Evolutionary conservation across 2,888 invertebrate species (phyloP).

Genomic region (Choristoneura rosaceana): DNA sequence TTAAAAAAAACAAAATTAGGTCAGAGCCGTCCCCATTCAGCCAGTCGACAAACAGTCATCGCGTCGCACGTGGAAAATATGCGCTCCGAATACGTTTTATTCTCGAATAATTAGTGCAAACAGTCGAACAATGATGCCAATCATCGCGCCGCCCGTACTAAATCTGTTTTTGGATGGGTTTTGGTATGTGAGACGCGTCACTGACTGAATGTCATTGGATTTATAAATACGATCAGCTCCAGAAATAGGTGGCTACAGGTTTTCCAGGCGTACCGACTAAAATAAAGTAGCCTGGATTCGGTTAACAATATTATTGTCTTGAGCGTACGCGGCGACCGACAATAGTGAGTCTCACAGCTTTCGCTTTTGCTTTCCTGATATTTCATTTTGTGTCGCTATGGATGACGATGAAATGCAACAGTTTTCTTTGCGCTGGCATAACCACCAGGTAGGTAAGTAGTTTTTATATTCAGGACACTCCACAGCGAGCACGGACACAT

Average conservation of each 20-base stretch:
- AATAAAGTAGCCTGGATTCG: conserved; percentile 85
- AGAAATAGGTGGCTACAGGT: conserved; percentile 86
- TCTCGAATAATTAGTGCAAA: conserved; percentile 66
- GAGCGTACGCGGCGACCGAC: conserved; percentile 63
- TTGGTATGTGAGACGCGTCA: conserved; percentile 84
- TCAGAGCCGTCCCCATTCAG: conserved; percentile 59
- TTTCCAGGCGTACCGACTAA: conserved; percentile 86
- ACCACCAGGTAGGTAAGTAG: conserved; percentile 89
- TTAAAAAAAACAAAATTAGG: conserved; percentile 57
- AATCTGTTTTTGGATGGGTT: conserved; percentile 85
- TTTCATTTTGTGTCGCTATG: conserved; percentile 66
- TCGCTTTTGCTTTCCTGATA: conserved; percentile 64
- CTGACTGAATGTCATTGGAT: conserved; percentile 84
- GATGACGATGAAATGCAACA: conserved; percentile 89
- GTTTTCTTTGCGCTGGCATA: conserved; percentile 95
- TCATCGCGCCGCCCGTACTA: conserved; percentile 77
- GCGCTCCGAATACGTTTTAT: conserved; percentile 42
- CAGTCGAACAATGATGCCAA: conserved; percentile 79
- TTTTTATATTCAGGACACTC: conserved; percentile 67
- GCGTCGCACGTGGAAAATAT: conserved; percentile 35
- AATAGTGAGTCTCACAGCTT: conserved; percentile 66
- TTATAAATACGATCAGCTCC: conserved; percentile 86
- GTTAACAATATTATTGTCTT: conserved; percentile 85
- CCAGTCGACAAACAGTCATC: conserved; percentile 52
- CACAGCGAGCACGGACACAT: conserved; percentile 63